Evolutionary conservation across 2,888 invertebrate genomes (phyloP).

Genomic region (Drosophila paramelanica): DNA sequence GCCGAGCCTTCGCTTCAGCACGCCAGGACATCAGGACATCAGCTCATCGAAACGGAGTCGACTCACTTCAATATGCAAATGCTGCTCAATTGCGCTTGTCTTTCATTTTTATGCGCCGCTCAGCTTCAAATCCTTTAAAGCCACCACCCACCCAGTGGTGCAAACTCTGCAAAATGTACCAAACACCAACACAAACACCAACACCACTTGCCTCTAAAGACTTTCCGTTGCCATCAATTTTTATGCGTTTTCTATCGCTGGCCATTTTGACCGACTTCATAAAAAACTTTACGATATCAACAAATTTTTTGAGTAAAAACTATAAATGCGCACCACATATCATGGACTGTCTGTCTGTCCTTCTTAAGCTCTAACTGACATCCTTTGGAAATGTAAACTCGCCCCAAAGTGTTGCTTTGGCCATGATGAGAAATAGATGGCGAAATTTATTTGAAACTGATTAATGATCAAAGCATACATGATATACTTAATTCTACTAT

Average conservation of each 20-base stretch:
- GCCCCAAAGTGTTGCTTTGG: conserved; percentile 47
- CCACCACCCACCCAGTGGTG: conserved; percentile 6
- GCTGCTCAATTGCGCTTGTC: conserved; percentile 76
- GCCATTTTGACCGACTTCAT: conserved; percentile 74
- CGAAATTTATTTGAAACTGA: conserved; percentile 18
- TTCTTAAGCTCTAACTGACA: background rate
- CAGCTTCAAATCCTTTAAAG: conserved; percentile 57
- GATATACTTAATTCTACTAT: background rate
- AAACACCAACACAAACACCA: conserved; percentile 2
- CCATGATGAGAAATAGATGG: conserved; percentile 1
- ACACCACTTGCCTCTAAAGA: conserved; percentile 36
- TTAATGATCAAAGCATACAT: conserved; percentile 22
- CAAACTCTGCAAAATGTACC: conserved; percentile 18
- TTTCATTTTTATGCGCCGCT: conserved; percentile 58
- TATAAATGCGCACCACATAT: conserved; percentile 52
- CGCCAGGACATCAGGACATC: background rate
- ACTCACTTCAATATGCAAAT: conserved; percentile 76
- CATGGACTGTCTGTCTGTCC: conserved; percentile 1
- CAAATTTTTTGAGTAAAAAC: conserved; percentile 50
- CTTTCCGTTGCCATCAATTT: conserved; percentile 60
- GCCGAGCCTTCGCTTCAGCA: conserved; percentile 14
- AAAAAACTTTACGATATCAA: conserved; percentile 73
- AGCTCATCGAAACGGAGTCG: conserved; percentile 37
- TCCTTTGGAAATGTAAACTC: conserved; percentile 29
- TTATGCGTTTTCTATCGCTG: conserved; percentile 74